Evolutionary conservation across 2,113 vertebrate species (phyloP).

Genomic region (Bufo gargarizans): DNA sequence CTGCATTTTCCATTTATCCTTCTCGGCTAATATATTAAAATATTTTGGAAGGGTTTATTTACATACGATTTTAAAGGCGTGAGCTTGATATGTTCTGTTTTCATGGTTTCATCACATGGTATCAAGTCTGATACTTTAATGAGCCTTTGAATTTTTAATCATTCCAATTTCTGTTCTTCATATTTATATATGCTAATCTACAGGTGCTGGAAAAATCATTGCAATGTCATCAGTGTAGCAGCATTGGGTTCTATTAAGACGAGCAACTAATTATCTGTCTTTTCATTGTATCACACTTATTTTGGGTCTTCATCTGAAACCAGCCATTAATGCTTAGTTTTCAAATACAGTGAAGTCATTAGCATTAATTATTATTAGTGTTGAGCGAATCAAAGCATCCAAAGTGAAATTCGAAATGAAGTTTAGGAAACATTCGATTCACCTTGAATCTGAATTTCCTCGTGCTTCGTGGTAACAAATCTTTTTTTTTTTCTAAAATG

Average conservation of each 20-base stretch:
- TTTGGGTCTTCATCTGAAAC: background rate
- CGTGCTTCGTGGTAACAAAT: no score
- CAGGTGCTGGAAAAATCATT: slow-evolving; percentile 12
- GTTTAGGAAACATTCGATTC: no score
- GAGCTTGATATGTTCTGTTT: background rate
- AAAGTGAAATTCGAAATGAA: no score
- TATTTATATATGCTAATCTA: slow-evolving; percentile 21
- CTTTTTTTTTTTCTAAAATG: no score
- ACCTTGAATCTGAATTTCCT: no score
- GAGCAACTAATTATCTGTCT: background rate
- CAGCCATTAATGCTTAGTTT: background rate
- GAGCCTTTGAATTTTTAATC: slow-evolving; percentile 2
- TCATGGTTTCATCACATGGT: background rate
- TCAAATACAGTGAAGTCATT: background rate
- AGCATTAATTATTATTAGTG: background rate
- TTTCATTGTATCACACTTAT: slow-evolving; percentile 1
- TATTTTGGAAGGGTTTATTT: background rate
- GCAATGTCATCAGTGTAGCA: slow-evolving; percentile 5
- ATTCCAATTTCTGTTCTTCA: slow-evolving; percentile 11
- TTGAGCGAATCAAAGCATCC: background rate
- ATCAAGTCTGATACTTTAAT: slow-evolving; percentile 13
- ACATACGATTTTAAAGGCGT: background rate
- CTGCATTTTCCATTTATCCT: background rate
- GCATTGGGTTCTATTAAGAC: background rate
- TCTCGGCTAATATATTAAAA: background rate